These are phyloP conservation scores for Nothura maculosa DNA, from an alignment of 2,797 vertebrate species.

Conservation along the genomic window DNA sequence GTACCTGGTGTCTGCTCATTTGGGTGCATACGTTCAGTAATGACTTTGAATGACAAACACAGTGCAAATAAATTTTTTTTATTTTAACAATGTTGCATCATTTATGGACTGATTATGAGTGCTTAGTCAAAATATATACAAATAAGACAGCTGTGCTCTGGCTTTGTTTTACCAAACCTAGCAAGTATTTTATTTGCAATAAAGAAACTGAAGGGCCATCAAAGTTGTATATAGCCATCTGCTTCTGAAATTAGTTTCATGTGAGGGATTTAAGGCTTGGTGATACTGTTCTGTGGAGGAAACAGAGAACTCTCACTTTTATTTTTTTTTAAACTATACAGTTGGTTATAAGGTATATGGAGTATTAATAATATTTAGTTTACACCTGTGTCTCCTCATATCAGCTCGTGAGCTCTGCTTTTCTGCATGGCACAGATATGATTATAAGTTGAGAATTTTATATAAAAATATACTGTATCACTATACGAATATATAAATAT, in stretches of 20 bases:
- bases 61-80: neutral
- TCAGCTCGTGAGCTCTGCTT: neutral
- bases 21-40: constrained; percentile 69
- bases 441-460: constrained; percentile 6
- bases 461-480: constrained; percentile 8
- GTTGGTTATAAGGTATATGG: constrained; percentile 26
- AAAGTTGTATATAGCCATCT: constrained; percentile 80
- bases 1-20: constrained; percentile 36
- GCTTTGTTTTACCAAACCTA: constrained; percentile 81
- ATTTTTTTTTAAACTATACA: neutral
- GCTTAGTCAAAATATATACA: constrained; percentile 75
- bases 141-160: constrained; percentile 79
- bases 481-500: too few relatives aligned
- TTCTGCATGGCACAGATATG: neutral
- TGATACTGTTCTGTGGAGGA: constrained; percentile 47
- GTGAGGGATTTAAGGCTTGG: constrained; percentile 71
- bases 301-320: constrained; percentile 35
- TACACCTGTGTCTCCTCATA: constrained; percentile 7
- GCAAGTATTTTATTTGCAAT: constrained; percentile 83
- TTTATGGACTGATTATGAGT: constrained; percentile 74
- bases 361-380: constrained; percentile 15
- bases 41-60: constrained; percentile 56
- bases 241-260: constrained; percentile 81
- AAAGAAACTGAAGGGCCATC: constrained; percentile 83
- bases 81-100: constrained; percentile 55